Base-by-base conservation (phyloP, 2,888 invertebrate genomes). In the Nasonovia ribisnigri region DNA sequence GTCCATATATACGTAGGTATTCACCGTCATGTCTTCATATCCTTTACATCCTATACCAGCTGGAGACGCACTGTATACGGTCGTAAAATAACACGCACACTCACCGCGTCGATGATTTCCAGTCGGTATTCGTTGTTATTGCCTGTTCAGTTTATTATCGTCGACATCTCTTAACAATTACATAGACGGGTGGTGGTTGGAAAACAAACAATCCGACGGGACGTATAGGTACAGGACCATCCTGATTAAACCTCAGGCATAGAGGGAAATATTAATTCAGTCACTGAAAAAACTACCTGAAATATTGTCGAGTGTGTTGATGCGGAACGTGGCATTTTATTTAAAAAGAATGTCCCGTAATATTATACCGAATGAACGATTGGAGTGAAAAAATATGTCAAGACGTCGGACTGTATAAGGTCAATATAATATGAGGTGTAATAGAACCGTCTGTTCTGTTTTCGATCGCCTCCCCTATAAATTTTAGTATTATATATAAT, bases 381-480 rank as follows among this genome's bases (percentile, higher is more conserved):
- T 13, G 86, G 5, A 46, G 20, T 8, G n/a, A n/a, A 42, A 84
- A 60, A 93, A 90, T 77, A 90, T 86, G 84, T 93, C 84, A 5
- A 90, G 57, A 90, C 42, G 86, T 90, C 93, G 42, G 51, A 93
- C 36, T 46, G 36, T 42, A 84, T 48, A 48, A 90, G 86, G 86
- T 93, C 86, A 67, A 93, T 46, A 90, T 84, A 29, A 42, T n/a
- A n/a, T 24, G 88, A 89, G 88, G 84, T 90, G 90, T 93, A 93
- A 93, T 90, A 90, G 90, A 93, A 60, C 93, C 29, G 46, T 90
- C 89, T 54, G 43, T 16, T 84, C 77, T 77, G n/a, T 57, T 57
- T 60, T 77, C 77, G 20, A 20, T 77, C 46, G 36, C 5, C 46
- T 11, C 57, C 60, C 36, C 0, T 29, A 54, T 29, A 36, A 90